Conservation (phyloP, 2,888 invertebrate genomes). For the Epirrhoe alternata region DNA sequence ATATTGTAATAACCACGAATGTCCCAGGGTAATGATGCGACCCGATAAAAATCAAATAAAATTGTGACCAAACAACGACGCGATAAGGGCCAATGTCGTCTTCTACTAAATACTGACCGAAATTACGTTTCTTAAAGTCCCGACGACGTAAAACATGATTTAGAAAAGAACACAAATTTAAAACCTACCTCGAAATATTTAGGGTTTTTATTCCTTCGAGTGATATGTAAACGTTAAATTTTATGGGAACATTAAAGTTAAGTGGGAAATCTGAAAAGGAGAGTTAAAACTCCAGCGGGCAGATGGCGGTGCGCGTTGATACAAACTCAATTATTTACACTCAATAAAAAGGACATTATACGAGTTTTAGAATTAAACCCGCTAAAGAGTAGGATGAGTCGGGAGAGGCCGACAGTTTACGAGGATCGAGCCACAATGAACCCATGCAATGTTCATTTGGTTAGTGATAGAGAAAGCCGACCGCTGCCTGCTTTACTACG, state of each 20-base stretch:
- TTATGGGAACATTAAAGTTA: slow-evolving; percentile 82
- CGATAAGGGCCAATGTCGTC: slow-evolving; percentile 62
- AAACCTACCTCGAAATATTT: slow-evolving; percentile 49
- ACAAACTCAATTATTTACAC: slow-evolving; percentile 85
- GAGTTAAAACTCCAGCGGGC: slow-evolving; percentile 74
- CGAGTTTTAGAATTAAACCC: slow-evolving; percentile 79
- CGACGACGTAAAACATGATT: slow-evolving; percentile 68
- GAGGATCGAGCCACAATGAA: slow-evolving; percentile 55
- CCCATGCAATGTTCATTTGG: slow-evolving; percentile 9
- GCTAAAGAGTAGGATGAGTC: slow-evolving; percentile 62
- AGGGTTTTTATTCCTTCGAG: slow-evolving; percentile 58
- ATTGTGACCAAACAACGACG: slow-evolving; percentile 54
- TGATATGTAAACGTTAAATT: slow-evolving; percentile 67
- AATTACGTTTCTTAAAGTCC: slow-evolving; percentile 69
- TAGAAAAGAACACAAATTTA: slow-evolving; percentile 50
- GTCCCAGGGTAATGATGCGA: slow-evolving; percentile 51
- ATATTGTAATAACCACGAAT: slow-evolving; percentile 77
- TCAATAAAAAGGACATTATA: slow-evolving; percentile 84
- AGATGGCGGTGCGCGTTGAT: slow-evolving; percentile 79
- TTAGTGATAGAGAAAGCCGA: slow-evolving; percentile 4
- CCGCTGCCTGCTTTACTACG: neutral
- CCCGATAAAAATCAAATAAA: slow-evolving; percentile 55
- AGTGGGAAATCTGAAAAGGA: slow-evolving; percentile 84
- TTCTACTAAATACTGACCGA: slow-evolving; percentile 55
- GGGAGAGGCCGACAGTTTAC: slow-evolving; percentile 56